phyloP scores from a whole-genome alignment of 1,140 invertebrate species.

The Danaus melanippus region DNA sequence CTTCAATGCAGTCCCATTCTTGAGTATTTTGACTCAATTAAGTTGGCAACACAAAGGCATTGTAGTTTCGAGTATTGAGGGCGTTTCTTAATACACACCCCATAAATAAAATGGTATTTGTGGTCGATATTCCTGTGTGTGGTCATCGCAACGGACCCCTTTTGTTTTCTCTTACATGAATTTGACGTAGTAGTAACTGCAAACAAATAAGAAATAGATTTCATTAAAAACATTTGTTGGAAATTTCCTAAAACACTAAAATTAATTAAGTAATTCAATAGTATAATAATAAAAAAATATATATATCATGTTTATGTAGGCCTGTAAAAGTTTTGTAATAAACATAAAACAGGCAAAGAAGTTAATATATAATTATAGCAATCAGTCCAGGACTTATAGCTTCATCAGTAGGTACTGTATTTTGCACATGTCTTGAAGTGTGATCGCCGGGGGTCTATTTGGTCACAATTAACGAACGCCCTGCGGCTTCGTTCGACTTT shows the following conservation, averaged over 20 bases:
- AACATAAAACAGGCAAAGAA: no score
- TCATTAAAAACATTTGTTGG: no score
- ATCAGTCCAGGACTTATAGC: no score
- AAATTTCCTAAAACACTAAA: no score
- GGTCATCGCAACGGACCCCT: neutral
- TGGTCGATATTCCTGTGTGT: neutral
- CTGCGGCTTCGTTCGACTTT: conserved; percentile 47
- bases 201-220: conserved; percentile 2
- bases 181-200: neutral
- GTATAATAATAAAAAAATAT: no score
- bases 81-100: conserved; percentile 23
- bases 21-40: conserved; percentile 30
- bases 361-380: no score
- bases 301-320: no score
- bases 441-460: conserved; percentile 46
- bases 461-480: conserved; percentile 40
- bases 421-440: conserved; percentile 16
- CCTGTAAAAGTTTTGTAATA: no score
- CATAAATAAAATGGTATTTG: conserved; percentile 2
- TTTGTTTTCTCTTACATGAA: no score
- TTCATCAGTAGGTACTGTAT: neutral
- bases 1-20: conserved; percentile 7
- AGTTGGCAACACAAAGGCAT: conserved; percentile 29
- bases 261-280: no score
- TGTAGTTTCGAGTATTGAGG: conserved; percentile 36